Evolutionary conservation across 2,888 invertebrate genomes (phyloP), one percentile per base, ranked within the genome.

Genomic region (Leptodirus hochenwartii): DNA sequence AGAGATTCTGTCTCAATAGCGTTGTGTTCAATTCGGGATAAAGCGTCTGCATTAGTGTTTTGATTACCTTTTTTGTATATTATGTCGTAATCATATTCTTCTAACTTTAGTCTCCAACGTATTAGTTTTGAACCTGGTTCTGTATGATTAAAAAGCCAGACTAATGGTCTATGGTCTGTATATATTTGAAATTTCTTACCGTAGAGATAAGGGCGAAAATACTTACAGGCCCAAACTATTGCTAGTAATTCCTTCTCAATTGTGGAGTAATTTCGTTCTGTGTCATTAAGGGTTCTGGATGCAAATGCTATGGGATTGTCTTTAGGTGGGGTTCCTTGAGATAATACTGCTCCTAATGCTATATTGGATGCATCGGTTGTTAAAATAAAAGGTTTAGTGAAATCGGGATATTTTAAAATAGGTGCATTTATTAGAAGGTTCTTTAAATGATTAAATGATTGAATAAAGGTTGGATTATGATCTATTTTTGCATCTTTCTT

Each of bases 101-200:
- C 40, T 3, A 52, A 29, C 32, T 35, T 34, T 4, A 49, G 23
- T 23, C 45, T 30, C 47, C 49, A 52, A 22, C 46, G 30, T 4
- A 43, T 33, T 20, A 53, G 31, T 27, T 43, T 28, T 0, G 43
- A 32, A 15, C 17, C 25, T 1, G 47, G 47, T 2, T 50, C 45
- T 35, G 46, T 51, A 1, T 40, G 13, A 22, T 30, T 42, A 13
- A 43, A 39, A 11, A 40, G 15, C 38, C 41, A 41, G 8, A 26
- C 22, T 4, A 37, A 22, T 6, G 41, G 38, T 31, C 27, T 27
- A 31, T 39, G 39, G 26, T 39, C 37, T 4, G 40, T 37, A 8
- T 27, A 16, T 1, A 39, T 30, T 4, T 17, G 32, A 15, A 35
- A 35, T 26, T 22, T 23, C 26, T 12, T 11, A 10, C 34, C 32